A percentile compares a stretch with the other conserved stretches of the same genome.
phyloP scores from a whole-genome alignment of 2,888 invertebrate species.

The Temnothorax ravouxi region DNA sequence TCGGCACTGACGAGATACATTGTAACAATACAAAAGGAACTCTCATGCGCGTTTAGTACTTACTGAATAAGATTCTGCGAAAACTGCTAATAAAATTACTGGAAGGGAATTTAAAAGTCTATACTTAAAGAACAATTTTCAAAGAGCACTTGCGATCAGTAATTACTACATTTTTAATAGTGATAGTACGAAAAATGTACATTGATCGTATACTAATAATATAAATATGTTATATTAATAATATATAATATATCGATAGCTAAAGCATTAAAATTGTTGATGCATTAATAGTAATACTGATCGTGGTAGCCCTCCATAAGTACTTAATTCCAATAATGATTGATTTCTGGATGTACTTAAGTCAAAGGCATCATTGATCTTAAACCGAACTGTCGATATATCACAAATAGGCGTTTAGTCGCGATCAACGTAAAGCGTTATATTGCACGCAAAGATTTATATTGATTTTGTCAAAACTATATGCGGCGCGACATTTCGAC shows the following conservation, averaged over 20 bases:
- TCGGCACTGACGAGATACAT: constrained; percentile 33
- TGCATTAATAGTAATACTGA: constrained; percentile 46
- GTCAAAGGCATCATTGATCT: constrained; percentile 27
- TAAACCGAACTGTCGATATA: constrained; percentile 43
- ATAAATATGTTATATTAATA: constrained; percentile 49
- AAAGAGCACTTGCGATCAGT: constrained; percentile 47
- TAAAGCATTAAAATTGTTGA: constrained; percentile 47
- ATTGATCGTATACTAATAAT: constrained; percentile 51
- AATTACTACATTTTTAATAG: constrained; percentile 55
- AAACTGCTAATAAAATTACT: constrained; percentile 30
- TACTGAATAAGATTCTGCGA: constrained; percentile 34
- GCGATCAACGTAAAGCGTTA: constrained; percentile 12
- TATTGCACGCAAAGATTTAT: constrained; percentile 1
- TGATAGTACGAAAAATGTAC: constrained; percentile 35
- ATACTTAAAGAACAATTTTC: constrained; percentile 31
- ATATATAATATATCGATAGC: constrained; percentile 48
- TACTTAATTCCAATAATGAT: constrained; percentile 30
- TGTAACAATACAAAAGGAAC: constrained; percentile 14
- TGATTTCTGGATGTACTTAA: constrained; percentile 46
- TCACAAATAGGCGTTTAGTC: constrained; percentile 26
- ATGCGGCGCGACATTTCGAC: constrained; percentile 45
- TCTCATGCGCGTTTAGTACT: constrained; percentile 32
- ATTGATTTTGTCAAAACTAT: constrained; percentile 10
- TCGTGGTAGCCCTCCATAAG: constrained; percentile 37
- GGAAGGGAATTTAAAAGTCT: constrained; percentile 6